Evolutionary conservation across 2,888 invertebrate species (phyloP), one percentile per base, ranked within the genome.

Genomic region (Morpho achilles): DNA sequence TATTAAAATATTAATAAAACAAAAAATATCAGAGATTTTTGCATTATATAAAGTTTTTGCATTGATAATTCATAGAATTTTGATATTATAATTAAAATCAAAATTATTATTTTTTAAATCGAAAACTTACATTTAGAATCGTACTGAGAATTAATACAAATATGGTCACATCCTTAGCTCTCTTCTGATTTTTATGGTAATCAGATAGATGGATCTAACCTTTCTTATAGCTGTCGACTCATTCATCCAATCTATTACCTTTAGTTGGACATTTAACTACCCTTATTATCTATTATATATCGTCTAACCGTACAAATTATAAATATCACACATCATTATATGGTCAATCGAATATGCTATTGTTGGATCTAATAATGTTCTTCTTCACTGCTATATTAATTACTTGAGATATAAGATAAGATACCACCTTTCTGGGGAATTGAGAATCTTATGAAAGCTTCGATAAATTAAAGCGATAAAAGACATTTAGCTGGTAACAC

Each of bases 171-270:
- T 32, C 8, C 39, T 53, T 46, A 53, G 6, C 1, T 10, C 45
- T 52, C 3, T 44, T 52, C 52, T 22, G 40, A 10, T 8, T 42
- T 44, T 52, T 45, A 46, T 53, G 45, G 56, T 57, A 50, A 58
- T 9, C 32, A 45, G 10, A 44, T n/a, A 10, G n/a, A 51, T 23
- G 43, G 6, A 43, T 52, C 45, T 16, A 7, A 45, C 53, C 45
- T 39, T 53, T 53, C 45, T 43, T 45, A 43, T n/a, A 10, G 32
- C 44, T 9, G 43, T 42, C 32, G 53, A 39, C 45, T 53, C 45
- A 39, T 53, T 45, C 53, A 53, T 53, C 45, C 53, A 46, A 45
- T 53, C 45, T 45, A 39, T 53, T 23, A 45, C 23, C 22, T 43
- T n/a, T 22, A 23, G 32, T 45, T 32, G 39, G n/a, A 32, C 32